These are phyloP conservation scores for Aegotheles bennettii DNA, from an alignment of 2,113 vertebrate genomes.

Conservation along the genomic window DNA sequence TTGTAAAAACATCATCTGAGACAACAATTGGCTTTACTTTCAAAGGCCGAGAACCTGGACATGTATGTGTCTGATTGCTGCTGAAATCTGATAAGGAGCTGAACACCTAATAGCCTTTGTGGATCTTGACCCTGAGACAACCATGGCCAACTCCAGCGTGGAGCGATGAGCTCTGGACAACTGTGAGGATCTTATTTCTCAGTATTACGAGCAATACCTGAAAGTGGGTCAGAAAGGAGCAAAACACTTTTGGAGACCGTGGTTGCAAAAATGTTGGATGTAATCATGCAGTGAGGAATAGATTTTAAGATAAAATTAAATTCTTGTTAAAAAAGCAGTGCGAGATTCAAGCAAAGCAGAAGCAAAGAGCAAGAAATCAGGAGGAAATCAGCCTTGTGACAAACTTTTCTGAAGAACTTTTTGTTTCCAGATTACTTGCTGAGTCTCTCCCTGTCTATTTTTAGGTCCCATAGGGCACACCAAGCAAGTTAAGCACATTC, in stretches of 20 bases:
- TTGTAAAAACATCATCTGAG: slow-evolving; percentile 2
- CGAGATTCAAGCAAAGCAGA: neutral
- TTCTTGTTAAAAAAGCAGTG: neutral
- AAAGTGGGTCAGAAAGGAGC: neutral
- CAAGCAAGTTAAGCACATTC: neutral
- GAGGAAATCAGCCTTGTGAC: neutral
- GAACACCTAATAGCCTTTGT: neutral
- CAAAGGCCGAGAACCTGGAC: neutral
- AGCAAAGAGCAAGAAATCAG: neutral
- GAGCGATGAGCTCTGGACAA: neutral
- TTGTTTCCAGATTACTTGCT: neutral
- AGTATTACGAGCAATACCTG: neutral
- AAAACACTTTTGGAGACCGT: neutral
- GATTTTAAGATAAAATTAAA: neutral
- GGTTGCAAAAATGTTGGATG: neutral
- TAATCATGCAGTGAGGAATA: neutral
- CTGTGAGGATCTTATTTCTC: neutral
- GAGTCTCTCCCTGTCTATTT: neutral
- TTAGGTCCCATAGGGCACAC: neutral
- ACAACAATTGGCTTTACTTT: neutral
- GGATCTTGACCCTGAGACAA: neutral
- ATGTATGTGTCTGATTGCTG: neutral
- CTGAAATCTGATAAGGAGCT: slow-evolving; percentile 15
- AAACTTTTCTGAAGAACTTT: neutral
- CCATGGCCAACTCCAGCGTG: neutral